phyloP scores from a whole-genome alignment of 2,797 vertebrate species.

The Pseudochirops cupreus region DNA sequence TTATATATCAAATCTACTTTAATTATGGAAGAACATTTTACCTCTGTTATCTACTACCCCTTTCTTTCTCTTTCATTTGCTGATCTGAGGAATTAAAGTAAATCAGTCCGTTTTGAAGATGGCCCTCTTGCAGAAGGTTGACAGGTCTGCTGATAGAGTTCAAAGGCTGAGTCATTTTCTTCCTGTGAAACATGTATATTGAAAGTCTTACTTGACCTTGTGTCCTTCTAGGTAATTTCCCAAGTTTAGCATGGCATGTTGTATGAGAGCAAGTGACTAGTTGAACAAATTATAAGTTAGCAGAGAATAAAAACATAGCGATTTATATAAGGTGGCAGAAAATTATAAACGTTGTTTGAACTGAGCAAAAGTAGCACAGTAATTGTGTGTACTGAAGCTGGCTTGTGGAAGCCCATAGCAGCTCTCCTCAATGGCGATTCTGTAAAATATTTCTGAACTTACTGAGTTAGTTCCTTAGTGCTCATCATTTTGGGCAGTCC shows the following conservation, averaged over 20 bases:
- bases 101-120: constrained; percentile 25
- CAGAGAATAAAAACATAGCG: fast-evolving
- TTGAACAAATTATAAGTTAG: fast-evolving
- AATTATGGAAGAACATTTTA: too few species aligned
- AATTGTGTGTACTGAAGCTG: background rate
- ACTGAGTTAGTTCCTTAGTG: background rate
- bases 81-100: background rate
- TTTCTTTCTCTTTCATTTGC: background rate
- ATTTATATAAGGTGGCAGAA: fast-evolving
- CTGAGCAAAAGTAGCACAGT: background rate
- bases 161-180: constrained; percentile 52
- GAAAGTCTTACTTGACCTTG: constrained; percentile 49
- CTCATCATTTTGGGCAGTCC: background rate
- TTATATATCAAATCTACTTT: too few species aligned
- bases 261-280: background rate
- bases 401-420: background rate
- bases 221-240: constrained; percentile 6
- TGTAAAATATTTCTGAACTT: background rate
- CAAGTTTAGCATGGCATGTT: background rate
- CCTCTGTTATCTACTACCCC: too few species aligned
- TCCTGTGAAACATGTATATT: background rate
- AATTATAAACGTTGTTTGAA: background rate
- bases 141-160: constrained; percentile 34
- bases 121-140: constrained; percentile 48
- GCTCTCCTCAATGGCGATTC: background rate